Percentiles rank a stretch among this genome's conserved stretches.
These are phyloP conservation scores for Peromyscus attwateri DNA, from an alignment of 2,797 vertebrate species.

Conservation along the genomic window DNA sequence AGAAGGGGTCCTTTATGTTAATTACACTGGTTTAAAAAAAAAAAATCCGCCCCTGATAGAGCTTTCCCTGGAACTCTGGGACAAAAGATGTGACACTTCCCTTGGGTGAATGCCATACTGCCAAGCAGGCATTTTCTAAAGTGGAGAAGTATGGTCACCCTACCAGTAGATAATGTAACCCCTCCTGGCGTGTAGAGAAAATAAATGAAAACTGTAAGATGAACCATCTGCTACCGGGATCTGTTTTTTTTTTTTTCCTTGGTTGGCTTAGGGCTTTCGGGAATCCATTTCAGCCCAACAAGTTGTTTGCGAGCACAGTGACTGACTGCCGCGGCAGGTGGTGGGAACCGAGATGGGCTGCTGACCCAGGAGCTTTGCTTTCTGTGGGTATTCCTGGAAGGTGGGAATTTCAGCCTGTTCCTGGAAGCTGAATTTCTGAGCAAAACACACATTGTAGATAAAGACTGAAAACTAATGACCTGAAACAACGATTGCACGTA, in stretches of 20 bases:
- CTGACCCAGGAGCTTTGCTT: neutral
- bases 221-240: constrained; percentile 73
- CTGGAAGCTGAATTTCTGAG: constrained; percentile 44
- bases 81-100: constrained; percentile 77
- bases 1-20: constrained; percentile 79
- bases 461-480: neutral
- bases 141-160: constrained; percentile 67
- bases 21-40: constrained; percentile 67
- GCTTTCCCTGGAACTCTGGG: constrained; percentile 64
- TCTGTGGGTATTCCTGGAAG: constrained; percentile 37
- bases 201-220: constrained; percentile 79
- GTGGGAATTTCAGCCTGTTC: constrained; percentile 45
- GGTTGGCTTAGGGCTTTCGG: constrained; percentile 54
- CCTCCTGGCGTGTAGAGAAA: constrained; percentile 74
- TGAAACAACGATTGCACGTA: neutral
- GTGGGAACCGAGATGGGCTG: neutral
- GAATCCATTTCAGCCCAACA: constrained; percentile 54
- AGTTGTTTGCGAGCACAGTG: neutral
- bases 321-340: neutral
- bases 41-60: constrained; percentile 14
- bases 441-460: constrained; percentile 20
- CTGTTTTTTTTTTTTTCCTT: constrained; percentile 72
- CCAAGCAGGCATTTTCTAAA: constrained; percentile 73
- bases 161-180: constrained; percentile 55
- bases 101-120: constrained; percentile 76